Evolutionary conservation across 2,888 invertebrate species (phyloP).

Genomic region (Glyphotaelius pellucidus): DNA sequence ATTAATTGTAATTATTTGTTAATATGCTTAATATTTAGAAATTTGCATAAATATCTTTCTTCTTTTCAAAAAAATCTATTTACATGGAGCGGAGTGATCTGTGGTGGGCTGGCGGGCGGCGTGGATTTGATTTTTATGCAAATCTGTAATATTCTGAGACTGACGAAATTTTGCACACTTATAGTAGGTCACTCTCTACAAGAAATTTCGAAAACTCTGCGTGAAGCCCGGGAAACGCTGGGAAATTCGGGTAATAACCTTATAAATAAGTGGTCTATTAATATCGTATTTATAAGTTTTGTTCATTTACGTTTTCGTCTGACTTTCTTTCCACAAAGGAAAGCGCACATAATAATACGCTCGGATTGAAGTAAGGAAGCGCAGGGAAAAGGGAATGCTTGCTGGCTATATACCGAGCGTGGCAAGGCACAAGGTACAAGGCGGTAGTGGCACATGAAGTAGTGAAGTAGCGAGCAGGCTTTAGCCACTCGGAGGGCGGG

Average conservation of each 20-base stretch:
- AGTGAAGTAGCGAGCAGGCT: constrained; percentile 4
- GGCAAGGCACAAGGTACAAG: background rate
- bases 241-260: too few species aligned
- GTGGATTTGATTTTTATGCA: too few species aligned
- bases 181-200: too few species aligned
- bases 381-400: background rate
- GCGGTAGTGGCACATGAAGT: background rate
- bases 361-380: background rate
- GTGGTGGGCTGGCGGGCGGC: too few species aligned
- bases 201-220: too few species aligned
- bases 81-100: too few species aligned
- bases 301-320: background rate
- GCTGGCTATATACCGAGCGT: background rate
- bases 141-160: too few species aligned
- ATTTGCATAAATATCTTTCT: background rate
- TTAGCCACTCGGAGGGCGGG: constrained; percentile 48
- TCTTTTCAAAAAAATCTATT: background rate
- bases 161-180: too few species aligned
- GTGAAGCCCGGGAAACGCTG: too few species aligned
- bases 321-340: background rate
- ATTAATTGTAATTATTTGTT: background rate
- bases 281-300: background rate
- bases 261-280: background rate
- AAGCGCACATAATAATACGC: background rate
- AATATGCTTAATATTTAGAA: background rate